Base-by-base conservation (phyloP, 64 coral and sea anemone species). In the Actinia tenebrosa region DNA sequence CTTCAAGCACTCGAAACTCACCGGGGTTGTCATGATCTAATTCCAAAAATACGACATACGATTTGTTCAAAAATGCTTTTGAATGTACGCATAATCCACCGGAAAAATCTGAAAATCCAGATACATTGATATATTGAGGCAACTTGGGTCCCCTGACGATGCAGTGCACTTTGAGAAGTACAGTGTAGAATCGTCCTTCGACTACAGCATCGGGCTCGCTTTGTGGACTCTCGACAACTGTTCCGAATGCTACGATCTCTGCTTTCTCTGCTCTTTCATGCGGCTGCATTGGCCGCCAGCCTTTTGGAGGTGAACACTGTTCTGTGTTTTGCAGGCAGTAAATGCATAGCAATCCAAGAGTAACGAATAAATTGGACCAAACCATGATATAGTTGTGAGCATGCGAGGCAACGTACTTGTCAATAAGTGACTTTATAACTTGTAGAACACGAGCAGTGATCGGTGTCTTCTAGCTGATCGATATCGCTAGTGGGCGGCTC, bases 1-100 rank as follows among this genome's bases (percentile, higher is more conserved):
- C 83, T 82, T 91, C 92, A 43, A 87, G 72, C 55, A 91, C 89
- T 78, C 83, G 46, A 78, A 94, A 98, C 47, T 53, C 83, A 50
- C 87, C 80, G 30, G 55, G 53, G 60, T 79, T 88, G 27, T 64
- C 75, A 22, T 22, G 19, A 54, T 77, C 85, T 43, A 64, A 80
- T 66, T 89, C 86, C 19, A 98, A 25, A 53, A 98, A 90, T 25
- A 84, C 77, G 19, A 98, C 88, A 60, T 98, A 98, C 7, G 92
- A 87, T 83, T 89, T 89, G 87, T 98, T 98, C 23, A 92, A 83
- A 53, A 91, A 88, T 1, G 96, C 96, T 77, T 47, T 66, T 25
- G 96, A 94, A 54, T 86, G 87, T 15, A 89, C 87, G 54, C 96
- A 98, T 30, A 94, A 91, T 64, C 95, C 95, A 22, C 84, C 91